A percentile compares a stretch with the other conserved stretches of the same genome.
Evolutionary conservation across 1,140 invertebrate species (phyloP).

Genomic region (Eueides isabella): DNA sequence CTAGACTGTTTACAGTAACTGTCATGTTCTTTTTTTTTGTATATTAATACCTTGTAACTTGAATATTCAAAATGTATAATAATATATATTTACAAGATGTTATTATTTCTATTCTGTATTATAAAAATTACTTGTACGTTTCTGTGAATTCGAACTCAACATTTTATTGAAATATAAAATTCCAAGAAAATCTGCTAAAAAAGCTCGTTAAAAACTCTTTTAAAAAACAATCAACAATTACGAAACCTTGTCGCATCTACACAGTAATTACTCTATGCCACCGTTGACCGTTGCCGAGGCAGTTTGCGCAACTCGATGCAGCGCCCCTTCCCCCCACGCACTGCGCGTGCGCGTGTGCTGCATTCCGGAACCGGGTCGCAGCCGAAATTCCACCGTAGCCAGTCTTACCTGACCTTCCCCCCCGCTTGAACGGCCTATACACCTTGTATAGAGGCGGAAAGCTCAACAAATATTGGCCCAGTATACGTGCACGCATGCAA

Average conservation of each 20-base stretch:
- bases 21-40: neutral
- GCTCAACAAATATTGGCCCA: conserved; percentile 51
- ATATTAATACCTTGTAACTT: no score
- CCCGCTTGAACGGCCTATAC: conserved; percentile 45
- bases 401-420: conserved; percentile 55
- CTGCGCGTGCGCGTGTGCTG: conserved; percentile 75
- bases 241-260: conserved; percentile 23
- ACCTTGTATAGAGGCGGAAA: conserved; percentile 23
- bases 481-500: conserved; percentile 79
- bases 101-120: no score
- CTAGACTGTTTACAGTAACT: neutral
- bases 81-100: neutral
- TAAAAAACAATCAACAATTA: neutral
- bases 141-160: no score
- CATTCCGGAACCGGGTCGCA: conserved; percentile 78
- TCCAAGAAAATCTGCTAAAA: neutral
- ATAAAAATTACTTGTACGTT: no score
- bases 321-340: conserved; percentile 45
- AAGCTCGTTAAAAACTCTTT: neutral
- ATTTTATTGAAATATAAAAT: neutral
- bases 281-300: conserved; percentile 60
- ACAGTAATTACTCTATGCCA: conserved; percentile 37
- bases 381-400: conserved; percentile 68
- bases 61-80: neutral
- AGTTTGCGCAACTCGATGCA: conserved; percentile 80